phyloP scores from a whole-genome alignment of 2,797 vertebrate species.

The Linurgus olivaceus region DNA sequence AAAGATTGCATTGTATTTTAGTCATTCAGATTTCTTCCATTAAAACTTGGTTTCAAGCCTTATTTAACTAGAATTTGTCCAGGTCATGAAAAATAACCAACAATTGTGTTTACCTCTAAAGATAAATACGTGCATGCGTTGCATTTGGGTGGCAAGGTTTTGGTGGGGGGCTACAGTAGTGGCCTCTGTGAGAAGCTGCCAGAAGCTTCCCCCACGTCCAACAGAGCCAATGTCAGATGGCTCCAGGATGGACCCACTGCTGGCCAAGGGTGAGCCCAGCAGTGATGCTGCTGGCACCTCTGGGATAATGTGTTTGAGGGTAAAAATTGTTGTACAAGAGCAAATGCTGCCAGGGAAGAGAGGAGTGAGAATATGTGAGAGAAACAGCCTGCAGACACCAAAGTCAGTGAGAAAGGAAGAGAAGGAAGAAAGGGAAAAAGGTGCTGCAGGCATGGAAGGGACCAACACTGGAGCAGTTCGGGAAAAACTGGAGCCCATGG shows the following conservation, averaged over 20 bases:
- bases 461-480: not conserved
- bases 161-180: not conserved
- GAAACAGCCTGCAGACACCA: not conserved
- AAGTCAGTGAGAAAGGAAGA: not conserved
- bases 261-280: not conserved
- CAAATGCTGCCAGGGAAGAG: not conserved
- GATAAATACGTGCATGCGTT: not conserved
- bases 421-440: not conserved
- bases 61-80: not conserved
- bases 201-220: not conserved
- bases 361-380: not conserved
- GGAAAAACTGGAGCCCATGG: not conserved
- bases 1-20: not conserved
- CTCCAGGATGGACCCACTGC: too few species aligned
- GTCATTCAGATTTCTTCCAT: not conserved
- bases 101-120: not conserved
- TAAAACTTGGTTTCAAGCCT: not conserved
- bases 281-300: not conserved
- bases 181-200: not conserved
- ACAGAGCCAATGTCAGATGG: not conserved
- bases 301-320: fast-evolving
- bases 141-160: not conserved
- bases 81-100: not conserved
- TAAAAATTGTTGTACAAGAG: not conserved
- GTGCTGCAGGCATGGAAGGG: not conserved